Evolutionary conservation across 2,797 vertebrate genomes (phyloP).

Genomic region (Alcedo quadribrachys): DNA sequence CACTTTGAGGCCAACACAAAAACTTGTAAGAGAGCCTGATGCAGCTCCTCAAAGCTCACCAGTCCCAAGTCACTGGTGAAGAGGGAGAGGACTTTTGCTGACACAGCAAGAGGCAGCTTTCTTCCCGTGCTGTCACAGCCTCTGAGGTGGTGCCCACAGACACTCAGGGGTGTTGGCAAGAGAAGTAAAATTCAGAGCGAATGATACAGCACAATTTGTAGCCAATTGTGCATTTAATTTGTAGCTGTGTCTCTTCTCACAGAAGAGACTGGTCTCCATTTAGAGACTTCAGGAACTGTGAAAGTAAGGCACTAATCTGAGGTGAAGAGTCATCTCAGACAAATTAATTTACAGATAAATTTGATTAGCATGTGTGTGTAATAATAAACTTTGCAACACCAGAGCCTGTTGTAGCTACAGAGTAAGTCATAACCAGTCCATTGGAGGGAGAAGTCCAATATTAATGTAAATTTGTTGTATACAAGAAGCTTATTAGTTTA

Average conservation of each 20-base stretch:
- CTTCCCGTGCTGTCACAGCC: not conserved
- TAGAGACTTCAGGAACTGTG: not conserved
- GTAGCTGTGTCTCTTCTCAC: not conserved
- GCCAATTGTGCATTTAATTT: not conserved
- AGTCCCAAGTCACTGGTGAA: not conserved
- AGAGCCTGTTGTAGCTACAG: not conserved
- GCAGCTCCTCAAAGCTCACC: not conserved
- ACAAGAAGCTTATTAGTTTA: conserved; percentile 1
- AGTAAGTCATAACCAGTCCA: not conserved
- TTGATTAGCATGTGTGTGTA: not conserved
- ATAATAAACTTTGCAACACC: not conserved
- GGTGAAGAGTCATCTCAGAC: not conserved
- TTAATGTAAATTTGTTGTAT: not conserved
- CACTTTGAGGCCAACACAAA: not conserved
- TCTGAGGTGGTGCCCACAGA: not conserved
- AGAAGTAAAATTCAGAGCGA: not conserved
- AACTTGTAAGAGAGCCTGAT: not conserved
- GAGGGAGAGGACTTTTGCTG: not conserved
- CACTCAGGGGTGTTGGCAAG: not conserved
- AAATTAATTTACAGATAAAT: not conserved
- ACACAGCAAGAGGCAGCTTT: not conserved
- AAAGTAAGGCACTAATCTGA: not conserved
- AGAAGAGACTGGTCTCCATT: not conserved
- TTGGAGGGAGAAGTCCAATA: not conserved
- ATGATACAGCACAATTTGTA: not conserved